Conservation (phyloP, 2,113 vertebrate species). For the Dendrocopos noguchii region DNA sequence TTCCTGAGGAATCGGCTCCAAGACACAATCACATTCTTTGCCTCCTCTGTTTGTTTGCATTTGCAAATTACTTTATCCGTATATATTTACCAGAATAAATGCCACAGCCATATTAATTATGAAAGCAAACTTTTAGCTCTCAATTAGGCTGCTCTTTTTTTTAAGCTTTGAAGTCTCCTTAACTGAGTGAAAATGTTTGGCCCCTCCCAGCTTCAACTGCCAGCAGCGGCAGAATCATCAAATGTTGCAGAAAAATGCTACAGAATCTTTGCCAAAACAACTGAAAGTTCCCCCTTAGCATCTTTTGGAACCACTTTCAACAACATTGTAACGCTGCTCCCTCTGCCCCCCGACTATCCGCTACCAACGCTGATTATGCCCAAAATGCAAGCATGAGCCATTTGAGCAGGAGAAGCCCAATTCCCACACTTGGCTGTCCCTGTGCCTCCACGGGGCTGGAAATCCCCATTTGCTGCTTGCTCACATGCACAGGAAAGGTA, state of each 20-base stretch:
- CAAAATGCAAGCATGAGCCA: too few species aligned
- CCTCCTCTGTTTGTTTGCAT: not conserved
- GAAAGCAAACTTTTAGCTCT: not conserved
- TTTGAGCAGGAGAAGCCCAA: not conserved
- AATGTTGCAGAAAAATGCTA: not conserved
- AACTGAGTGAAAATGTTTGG: not conserved
- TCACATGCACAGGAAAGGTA: not conserved
- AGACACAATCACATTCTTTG: not conserved
- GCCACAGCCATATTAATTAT: not conserved
- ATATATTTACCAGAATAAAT: not conserved
- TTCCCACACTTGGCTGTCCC: fast-evolving
- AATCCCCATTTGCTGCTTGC: fast-evolving
- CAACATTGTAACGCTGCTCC: not conserved
- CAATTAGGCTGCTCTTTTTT: not conserved
- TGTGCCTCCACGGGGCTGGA: fast-evolving
- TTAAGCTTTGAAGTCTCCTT: conserved; percentile 23
- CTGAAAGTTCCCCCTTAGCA: fast-evolving
- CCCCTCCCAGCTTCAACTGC: not conserved
- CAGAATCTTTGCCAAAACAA: not conserved
- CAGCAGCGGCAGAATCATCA: not conserved
- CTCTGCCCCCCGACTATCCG: not conserved
- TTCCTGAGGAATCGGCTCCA: conserved; percentile 1
- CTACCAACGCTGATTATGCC: not conserved
- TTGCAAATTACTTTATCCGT: conserved; percentile 12
- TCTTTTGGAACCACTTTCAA: not conserved